Evolutionary conservation across 2,888 invertebrate species (phyloP).

Genomic region (Falcaria lacertinaria): DNA sequence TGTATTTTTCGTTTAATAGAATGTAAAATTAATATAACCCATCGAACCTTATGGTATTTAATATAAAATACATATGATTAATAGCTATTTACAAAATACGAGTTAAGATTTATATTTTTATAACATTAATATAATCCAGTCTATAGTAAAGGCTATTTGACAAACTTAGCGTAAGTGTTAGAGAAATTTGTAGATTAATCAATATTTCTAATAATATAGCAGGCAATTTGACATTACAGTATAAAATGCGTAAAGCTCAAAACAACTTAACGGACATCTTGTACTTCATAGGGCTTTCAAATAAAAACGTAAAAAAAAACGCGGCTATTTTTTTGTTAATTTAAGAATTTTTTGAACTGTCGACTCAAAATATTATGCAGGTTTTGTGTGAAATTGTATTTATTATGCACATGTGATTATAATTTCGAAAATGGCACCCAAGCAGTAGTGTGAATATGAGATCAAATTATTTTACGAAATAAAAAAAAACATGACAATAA

Average conservation of each 20-base stretch:
- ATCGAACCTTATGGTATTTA: slow-evolving; percentile 76
- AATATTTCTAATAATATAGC: slow-evolving; percentile 48
- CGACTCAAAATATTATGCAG: no score
- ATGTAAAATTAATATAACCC: slow-evolving; percentile 78
- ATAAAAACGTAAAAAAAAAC: slow-evolving; percentile 21
- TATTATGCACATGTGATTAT: slow-evolving; percentile 62
- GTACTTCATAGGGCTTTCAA: slow-evolving; percentile 4
- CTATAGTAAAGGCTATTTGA: slow-evolving; percentile 79
- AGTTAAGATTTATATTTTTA: slow-evolving; percentile 73
- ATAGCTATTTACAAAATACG: slow-evolving; percentile 78
- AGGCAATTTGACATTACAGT: slow-evolving; percentile 55
- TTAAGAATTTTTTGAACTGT: no score
- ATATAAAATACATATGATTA: slow-evolving; percentile 79
- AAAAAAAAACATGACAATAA: slow-evolving; percentile 22
- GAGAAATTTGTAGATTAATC: slow-evolving; percentile 51
- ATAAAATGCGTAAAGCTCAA: slow-evolving; percentile 16
- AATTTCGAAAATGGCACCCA: slow-evolving; percentile 60
- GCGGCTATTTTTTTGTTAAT: slow-evolving; percentile 22
- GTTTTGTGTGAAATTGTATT: no score
- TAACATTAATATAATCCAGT: slow-evolving; percentile 77
- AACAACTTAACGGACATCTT: neutral
- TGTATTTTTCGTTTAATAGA: slow-evolving; percentile 53
- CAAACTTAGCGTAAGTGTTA: slow-evolving; percentile 75
- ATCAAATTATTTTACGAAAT: slow-evolving; percentile 58
- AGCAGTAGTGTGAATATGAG: slow-evolving; percentile 57